A percentile compares a stretch with the other conserved stretches of the same genome.
Conservation (phyloP, 2,113 vertebrate species). For the Athene noctua region DNA sequence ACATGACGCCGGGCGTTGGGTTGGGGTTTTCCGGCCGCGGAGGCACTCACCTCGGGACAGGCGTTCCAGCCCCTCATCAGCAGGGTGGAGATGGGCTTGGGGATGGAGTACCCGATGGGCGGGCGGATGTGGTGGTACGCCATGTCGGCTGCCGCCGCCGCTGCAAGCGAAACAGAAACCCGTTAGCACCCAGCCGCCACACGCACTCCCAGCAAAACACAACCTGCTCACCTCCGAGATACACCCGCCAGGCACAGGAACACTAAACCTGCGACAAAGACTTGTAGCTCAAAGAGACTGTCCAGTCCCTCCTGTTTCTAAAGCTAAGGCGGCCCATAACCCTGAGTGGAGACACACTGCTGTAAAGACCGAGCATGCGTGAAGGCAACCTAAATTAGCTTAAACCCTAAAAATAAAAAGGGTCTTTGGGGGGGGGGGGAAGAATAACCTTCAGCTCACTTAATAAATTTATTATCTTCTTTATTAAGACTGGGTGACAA, state of each 20-base stretch:
- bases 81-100: conserved; percentile 88
- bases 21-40: rapidly evolving
- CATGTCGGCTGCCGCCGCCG: conserved; percentile 92
- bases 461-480: not conserved
- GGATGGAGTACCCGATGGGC: conserved; percentile 92
- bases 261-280: rapidly evolving
- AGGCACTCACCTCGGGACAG: conserved; percentile 85
- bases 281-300: not conserved
- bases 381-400: not conserved
- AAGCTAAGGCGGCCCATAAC: not conserved
- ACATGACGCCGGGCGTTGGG: rapidly evolving
- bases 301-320: not conserved
- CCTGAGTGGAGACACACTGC: not conserved
- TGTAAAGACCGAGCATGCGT: no score
- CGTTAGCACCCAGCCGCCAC: not conserved
- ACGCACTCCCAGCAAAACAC: rapidly evolving
- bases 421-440: not conserved
- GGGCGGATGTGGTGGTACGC: conserved; percentile 92
- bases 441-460: not conserved
- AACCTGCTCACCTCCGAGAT: rapidly evolving
- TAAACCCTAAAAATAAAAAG: not conserved
- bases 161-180: conserved; percentile 48
- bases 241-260: not conserved
- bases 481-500: not conserved
- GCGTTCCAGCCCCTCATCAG: conserved; percentile 92